A percentile compares a stretch with the other conserved stretches of the same genome.
Conservation (phyloP, 1,140 invertebrate species). For the Pararge aegeria region DNA sequence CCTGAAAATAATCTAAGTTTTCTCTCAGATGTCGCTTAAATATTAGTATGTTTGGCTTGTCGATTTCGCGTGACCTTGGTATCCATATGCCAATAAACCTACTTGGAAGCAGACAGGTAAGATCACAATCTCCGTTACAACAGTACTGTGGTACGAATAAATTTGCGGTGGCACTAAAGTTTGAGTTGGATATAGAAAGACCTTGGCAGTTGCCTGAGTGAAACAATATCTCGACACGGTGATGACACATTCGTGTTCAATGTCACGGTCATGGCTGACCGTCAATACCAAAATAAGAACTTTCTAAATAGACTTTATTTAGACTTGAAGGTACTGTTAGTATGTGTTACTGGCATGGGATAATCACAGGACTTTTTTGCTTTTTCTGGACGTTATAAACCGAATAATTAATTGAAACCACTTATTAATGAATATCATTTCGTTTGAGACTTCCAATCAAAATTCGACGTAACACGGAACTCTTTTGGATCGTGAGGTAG, state of each 20-base stretch:
- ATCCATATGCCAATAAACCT: conserved; percentile 10
- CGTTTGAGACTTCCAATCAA: too few relatives aligned
- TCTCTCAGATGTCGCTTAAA: too few relatives aligned
- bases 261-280: conserved; percentile 2
- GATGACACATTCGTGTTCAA: conserved; percentile 5
- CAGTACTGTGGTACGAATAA: conserved; percentile 10
- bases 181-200: conserved; percentile 3
- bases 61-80: conserved; percentile 11
- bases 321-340: too few relatives aligned
- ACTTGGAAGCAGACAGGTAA: conserved; percentile 7
- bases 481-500: too few relatives aligned
- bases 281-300: background rate
- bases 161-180: background rate
- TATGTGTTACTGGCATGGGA: too few relatives aligned
- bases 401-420: too few relatives aligned
- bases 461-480: too few relatives aligned
- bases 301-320: too few relatives aligned
- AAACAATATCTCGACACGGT: conserved; percentile 1
- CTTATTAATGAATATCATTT: too few relatives aligned
- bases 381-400: too few relatives aligned
- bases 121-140: conserved; percentile 11
- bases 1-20: too few relatives aligned
- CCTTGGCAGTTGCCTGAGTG: conserved; percentile 6
- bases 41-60: background rate
- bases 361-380: too few relatives aligned